These are phyloP conservation scores for Platycheirus rosarum DNA, from an alignment of 2,888 invertebrate species.

Conservation along the genomic window DNA sequence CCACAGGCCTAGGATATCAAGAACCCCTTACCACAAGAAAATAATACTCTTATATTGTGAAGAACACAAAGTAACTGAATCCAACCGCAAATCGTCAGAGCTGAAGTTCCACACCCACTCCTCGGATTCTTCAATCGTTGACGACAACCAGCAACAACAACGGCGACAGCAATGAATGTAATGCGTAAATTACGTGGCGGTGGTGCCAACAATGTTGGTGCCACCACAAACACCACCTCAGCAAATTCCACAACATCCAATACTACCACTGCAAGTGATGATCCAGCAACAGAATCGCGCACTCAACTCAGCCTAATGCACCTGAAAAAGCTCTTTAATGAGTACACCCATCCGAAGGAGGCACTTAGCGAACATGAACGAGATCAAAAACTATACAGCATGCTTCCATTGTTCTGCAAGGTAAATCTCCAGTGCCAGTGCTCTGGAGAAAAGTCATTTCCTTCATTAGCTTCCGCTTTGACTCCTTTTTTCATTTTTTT, in stretches of 20 bases:
- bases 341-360: slow-evolving; percentile 94
- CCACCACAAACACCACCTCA: slow-evolving; percentile 83
- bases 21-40: slow-evolving; percentile 55
- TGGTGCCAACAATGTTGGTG: slow-evolving; percentile 81
- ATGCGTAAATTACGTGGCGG: slow-evolving; percentile 93
- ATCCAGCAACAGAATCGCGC: slow-evolving; percentile 87
- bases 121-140: neutral
- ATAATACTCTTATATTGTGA: slow-evolving; percentile 24
- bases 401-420: slow-evolving; percentile 99
- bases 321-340: slow-evolving; percentile 96
- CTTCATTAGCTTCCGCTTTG: slow-evolving; percentile 37
- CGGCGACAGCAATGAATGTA: slow-evolving; percentile 88
- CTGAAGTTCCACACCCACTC: slow-evolving; percentile 17
- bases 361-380: slow-evolving; percentile 91
- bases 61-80: slow-evolving; percentile 7
- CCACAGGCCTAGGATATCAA: slow-evolving; percentile 49
- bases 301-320: slow-evolving; percentile 97
- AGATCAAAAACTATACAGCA: slow-evolving; percentile 97
- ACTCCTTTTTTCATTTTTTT: slow-evolving; percentile 27
- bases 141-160: neutral
- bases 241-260: slow-evolving; percentile 85
- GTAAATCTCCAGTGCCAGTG: slow-evolving; percentile 85
- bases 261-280: slow-evolving; percentile 81
- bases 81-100: slow-evolving; percentile 55
- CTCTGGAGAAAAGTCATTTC: slow-evolving; percentile 59